Evolutionary conservation across 2,113 vertebrate genomes (phyloP).

Genomic region (Cichladusa arquata): DNA sequence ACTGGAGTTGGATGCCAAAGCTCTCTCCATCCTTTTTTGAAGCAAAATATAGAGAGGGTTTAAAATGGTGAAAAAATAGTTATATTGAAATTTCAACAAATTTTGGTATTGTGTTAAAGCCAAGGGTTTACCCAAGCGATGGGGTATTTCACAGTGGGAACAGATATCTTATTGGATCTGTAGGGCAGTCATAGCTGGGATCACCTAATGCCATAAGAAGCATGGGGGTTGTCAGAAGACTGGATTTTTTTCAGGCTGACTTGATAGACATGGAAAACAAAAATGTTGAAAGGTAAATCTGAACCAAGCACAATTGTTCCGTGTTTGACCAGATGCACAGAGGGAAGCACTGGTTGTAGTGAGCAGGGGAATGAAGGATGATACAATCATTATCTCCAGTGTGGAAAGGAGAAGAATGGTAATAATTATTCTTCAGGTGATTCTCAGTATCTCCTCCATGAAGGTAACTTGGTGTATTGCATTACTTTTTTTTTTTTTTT

Average conservation of each 20-base stretch:
- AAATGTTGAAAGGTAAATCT: neutral
- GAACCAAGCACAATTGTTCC: neutral
- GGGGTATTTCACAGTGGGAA: neutral
- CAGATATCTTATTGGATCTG: neutral
- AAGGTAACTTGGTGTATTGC: neutral
- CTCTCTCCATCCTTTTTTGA: neutral
- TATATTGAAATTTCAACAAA: neutral
- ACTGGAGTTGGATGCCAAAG: neutral
- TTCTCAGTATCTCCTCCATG: neutral
- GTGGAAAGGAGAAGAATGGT: neutral
- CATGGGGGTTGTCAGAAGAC: neutral
- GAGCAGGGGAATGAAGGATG: neutral
- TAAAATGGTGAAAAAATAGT: neutral
- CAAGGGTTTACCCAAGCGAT: neutral
- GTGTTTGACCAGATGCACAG: neutral
- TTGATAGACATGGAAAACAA: neutral
- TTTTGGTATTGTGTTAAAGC: neutral
- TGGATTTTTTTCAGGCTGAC: neutral
- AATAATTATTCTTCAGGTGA: neutral
- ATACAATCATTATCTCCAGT: neutral
- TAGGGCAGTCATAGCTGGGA: neutral
- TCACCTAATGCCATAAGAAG: neutral
- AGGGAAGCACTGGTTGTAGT: neutral
- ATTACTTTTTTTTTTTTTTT: neutral
- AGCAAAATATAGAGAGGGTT: neutral